Evolutionary conservation across 1,140 invertebrate species (phyloP).

Genomic region (Drosophila saltans): DNA sequence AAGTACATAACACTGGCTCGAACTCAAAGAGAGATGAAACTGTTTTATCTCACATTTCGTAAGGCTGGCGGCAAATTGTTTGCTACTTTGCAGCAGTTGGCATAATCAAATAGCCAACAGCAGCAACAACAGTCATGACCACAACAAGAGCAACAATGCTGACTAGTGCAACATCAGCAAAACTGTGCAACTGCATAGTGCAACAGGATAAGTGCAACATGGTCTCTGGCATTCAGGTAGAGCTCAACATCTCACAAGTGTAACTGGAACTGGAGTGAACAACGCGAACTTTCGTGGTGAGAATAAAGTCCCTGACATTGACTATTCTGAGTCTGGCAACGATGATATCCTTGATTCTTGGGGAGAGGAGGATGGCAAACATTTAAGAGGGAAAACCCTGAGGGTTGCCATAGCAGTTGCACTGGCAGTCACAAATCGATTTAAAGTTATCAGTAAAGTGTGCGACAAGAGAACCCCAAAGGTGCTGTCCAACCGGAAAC

Average conservation of each 20-base stretch:
- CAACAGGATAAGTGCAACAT: neutral
- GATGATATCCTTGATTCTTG: neutral
- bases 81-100: too few relatives aligned
- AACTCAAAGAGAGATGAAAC: too few relatives aligned
- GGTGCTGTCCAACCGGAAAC: too few relatives aligned
- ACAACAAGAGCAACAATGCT: neutral
- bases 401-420: neutral
- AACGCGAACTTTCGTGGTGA: neutral
- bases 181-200: neutral
- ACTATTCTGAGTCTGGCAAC: neutral
- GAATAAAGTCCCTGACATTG: conserved; percentile 6
- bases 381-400: neutral
- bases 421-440: neutral
- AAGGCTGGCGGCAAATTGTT: too few relatives aligned
- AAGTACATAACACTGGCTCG: too few relatives aligned
- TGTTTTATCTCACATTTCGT: neutral
- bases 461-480: neutral
- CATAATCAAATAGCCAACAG: too few relatives aligned
- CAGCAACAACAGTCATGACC: neutral
- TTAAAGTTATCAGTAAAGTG: neutral
- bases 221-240: too few relatives aligned
- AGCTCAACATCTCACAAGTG: neutral
- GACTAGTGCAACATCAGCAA: neutral
- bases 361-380: neutral
- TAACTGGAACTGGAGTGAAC: neutral